phyloP scores from a whole-genome alignment of 1,140 invertebrate genomes.

The Lasioglossum albipes region DNA sequence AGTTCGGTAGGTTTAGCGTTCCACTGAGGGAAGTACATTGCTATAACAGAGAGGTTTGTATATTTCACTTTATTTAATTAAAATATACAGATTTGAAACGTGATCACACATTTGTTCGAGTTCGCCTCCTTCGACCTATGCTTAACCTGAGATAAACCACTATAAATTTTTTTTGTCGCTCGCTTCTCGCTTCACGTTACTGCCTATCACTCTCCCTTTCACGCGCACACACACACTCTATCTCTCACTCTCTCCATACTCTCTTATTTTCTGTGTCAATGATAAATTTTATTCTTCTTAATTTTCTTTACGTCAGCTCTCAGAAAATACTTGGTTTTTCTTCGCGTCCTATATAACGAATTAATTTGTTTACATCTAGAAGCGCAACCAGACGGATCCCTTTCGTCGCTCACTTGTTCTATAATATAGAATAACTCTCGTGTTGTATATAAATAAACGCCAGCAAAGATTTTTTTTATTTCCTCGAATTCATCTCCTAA shows the following conservation, averaged over 20 bases:
- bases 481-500: conserved; percentile 12
- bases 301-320: conserved; percentile 27
- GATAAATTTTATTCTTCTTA: conserved; percentile 30
- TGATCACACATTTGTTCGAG: conserved; percentile 72
- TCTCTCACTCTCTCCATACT: too few species aligned
- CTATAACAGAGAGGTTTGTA: conserved; percentile 16
- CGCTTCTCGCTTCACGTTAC: conserved; percentile 23
- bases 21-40: too few species aligned
- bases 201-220: neutral
- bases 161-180: conserved; percentile 41
- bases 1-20: too few species aligned
- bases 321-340: conserved; percentile 61
- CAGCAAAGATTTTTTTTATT: conserved; percentile 42
- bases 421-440: conserved; percentile 38
- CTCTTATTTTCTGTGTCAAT: too few species aligned
- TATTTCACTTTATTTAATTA: conserved; percentile 72
- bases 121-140: conserved; percentile 40
- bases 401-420: neutral
- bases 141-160: conserved; percentile 65
- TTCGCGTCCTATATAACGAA: conserved; percentile 46
- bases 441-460: conserved; percentile 62
- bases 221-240: too few species aligned
- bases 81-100: conserved; percentile 73
- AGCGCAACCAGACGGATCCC: conserved; percentile 35
- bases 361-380: conserved; percentile 49